Percentiles rank a stretch among this genome's conserved stretches.
Conservation (phyloP, 1,140 invertebrate species). For the Tetramorium simillimum region DNA sequence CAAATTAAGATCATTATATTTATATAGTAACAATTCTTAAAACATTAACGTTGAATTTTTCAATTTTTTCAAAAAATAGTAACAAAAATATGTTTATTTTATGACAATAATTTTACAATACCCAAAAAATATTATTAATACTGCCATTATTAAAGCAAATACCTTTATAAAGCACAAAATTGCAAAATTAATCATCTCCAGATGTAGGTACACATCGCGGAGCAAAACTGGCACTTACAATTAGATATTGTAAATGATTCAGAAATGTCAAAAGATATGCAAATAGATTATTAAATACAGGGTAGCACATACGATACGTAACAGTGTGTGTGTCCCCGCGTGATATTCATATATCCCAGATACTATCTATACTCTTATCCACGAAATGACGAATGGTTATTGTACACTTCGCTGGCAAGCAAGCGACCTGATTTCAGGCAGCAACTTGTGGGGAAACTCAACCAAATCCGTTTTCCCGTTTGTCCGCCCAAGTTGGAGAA, state of each 20-base stretch:
- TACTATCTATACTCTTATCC: slow-evolving; percentile 11
- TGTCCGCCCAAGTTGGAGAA: slow-evolving; percentile 46
- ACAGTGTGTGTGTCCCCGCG: neutral
- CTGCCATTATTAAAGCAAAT: neutral
- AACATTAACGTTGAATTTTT: neutral
- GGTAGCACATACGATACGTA: neutral
- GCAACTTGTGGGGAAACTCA: slow-evolving; percentile 34
- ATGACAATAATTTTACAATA: neutral
- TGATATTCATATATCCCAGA: slow-evolving; percentile 6
- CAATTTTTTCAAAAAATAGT: neutral
- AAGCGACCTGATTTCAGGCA: slow-evolving; percentile 39
- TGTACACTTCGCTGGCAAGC: slow-evolving; percentile 38
- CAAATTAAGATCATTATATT: neutral
- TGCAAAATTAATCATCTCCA: neutral
- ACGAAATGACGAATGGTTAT: slow-evolving; percentile 46
- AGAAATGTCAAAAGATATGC: slow-evolving; percentile 10
- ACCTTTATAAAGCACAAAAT: neutral
- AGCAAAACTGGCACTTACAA: neutral
- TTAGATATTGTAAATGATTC: neutral
- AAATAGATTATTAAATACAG: slow-evolving; percentile 1
- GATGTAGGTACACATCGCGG: neutral
- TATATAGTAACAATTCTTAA: neutral
- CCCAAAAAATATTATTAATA: neutral
- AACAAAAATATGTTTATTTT: neutral
- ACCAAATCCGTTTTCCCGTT: slow-evolving; percentile 52